A percentile compares a stretch with the other conserved stretches of the same genome.
These are phyloP conservation scores for Sylvia borin DNA, from an alignment of 2,797 vertebrate genomes.

Conservation along the genomic window DNA sequence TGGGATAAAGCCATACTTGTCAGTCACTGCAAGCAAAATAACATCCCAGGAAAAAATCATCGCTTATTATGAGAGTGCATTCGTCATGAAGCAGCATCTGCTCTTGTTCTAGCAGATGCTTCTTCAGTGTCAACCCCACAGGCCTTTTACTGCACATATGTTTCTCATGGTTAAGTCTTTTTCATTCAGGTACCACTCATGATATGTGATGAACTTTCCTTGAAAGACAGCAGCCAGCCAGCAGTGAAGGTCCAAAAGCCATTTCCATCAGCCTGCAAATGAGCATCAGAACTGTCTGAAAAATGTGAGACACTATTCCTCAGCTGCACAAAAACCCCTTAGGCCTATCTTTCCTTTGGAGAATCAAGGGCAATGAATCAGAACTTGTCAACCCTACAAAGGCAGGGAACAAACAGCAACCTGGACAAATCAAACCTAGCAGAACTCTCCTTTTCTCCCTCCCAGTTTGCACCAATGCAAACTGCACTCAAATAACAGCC, in stretches of 20 bases:
- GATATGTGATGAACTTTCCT: not conserved
- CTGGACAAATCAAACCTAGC: not conserved
- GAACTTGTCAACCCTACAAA: not conserved
- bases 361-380: not conserved
- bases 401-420: not conserved
- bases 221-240: not conserved
- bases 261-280: not conserved
- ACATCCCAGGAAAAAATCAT: not conserved
- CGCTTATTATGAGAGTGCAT: not conserved
- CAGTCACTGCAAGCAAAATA: not conserved
- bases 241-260: not conserved
- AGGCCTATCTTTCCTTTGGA: not conserved
- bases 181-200: not conserved
- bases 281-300: not conserved
- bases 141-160: accelerated
- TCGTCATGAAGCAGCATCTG: not conserved
- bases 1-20: not conserved
- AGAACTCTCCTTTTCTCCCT: not conserved
- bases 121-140: not conserved
- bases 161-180: not conserved
- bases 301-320: not conserved
- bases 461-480: not conserved
- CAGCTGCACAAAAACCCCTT: not conserved
- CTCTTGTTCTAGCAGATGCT: not conserved
- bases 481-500: not conserved